Conservation (phyloP, 1,140 invertebrate genomes). For the Melitaea cinxia region DNA sequence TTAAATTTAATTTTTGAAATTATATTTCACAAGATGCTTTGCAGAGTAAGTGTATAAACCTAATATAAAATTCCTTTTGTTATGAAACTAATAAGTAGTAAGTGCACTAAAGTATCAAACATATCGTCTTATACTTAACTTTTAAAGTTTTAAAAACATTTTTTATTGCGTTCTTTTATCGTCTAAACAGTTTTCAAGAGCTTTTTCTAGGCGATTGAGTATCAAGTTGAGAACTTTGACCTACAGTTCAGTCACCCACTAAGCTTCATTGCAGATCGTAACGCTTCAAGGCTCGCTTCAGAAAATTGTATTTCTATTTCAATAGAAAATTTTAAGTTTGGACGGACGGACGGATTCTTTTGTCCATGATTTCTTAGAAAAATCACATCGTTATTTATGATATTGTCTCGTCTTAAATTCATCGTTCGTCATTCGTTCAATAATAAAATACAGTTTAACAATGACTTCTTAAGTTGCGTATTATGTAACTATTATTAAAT, state of each 20-base stretch:
- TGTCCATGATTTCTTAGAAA: not conserved
- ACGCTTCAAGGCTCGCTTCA: slow-evolving; percentile 7
- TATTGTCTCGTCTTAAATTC: too few relatives aligned
- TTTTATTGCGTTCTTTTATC: slow-evolving; percentile 17
- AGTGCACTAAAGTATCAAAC: not conserved
- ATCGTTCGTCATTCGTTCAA: too few relatives aligned
- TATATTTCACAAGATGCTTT: too few relatives aligned
- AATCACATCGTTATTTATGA: not conserved
- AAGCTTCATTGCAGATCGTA: slow-evolving; percentile 25
- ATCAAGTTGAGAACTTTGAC: slow-evolving; percentile 39
- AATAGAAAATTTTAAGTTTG: slow-evolving; percentile 7
- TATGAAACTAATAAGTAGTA: slow-evolving; percentile 2
- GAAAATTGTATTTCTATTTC: slow-evolving; percentile 13
- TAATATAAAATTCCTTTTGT: not conserved
- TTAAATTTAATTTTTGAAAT: too few relatives aligned
- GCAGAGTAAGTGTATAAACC: not conserved
- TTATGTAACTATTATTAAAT: too few relatives aligned
- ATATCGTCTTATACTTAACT: not conserved
- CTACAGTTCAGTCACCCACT: slow-evolving; percentile 36
- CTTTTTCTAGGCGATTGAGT: slow-evolving; percentile 35
- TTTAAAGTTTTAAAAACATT: not conserved
- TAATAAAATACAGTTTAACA: too few relatives aligned
- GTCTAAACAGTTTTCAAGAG: slow-evolving; percentile 28
- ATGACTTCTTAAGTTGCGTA: too few relatives aligned
- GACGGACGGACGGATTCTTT: not conserved